Base-by-base conservation (phyloP, 2,113 vertebrate genomes). In the Pitta sordida region DNA sequence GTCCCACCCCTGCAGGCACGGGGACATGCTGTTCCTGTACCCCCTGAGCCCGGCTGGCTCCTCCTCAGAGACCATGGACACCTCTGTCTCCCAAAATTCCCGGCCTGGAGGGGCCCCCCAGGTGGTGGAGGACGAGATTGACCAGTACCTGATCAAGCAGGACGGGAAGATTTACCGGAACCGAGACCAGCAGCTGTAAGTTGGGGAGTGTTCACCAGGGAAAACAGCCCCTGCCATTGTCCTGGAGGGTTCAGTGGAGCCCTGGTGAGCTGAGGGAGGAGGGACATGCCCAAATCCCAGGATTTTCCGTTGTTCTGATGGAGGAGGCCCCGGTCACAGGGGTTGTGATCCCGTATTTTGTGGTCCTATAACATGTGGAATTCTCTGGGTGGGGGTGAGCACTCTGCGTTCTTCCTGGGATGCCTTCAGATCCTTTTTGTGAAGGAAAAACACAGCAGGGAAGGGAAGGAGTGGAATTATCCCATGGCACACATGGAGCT, bases 101-200 rank as follows among this genome's bases (percentile, higher is more conserved):
- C 98, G 98, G 60, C 98, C 98, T 13, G 85, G 89, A n/a, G 98
- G 98, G 0, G 92, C 98, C 5, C 97, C 98, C 21, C 98, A 97
- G 39, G 97, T 99, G 95, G 98, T 98, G 64, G 99, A 99, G 62
- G 99, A 99, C 7, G 99, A 99, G 84, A 99, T 99, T 0, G 99
- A 99, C 94, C 99, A 99, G 95, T 99, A 98, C 91, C 97, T 99
- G 96, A 98, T 98, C 96, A 99, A 98, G 76, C 99, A 99, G 93
- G 99, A 99, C 1, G 99, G 99, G 68, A 99, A 99, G 96, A 99
- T 99, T 91, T 99, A 99, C 96, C 95, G 99, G 69, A 99, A 98
- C 95, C 96, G 91, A 93, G 99, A 99, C 86, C 98, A 99, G 8
- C 99, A 99, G 97, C 98, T 99, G 99, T 99, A 87, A 98, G 99